These are phyloP conservation scores for Telmatochromis brichardi DNA, from an alignment of 2,113 vertebrate genomes.

Conservation along the genomic window DNA sequence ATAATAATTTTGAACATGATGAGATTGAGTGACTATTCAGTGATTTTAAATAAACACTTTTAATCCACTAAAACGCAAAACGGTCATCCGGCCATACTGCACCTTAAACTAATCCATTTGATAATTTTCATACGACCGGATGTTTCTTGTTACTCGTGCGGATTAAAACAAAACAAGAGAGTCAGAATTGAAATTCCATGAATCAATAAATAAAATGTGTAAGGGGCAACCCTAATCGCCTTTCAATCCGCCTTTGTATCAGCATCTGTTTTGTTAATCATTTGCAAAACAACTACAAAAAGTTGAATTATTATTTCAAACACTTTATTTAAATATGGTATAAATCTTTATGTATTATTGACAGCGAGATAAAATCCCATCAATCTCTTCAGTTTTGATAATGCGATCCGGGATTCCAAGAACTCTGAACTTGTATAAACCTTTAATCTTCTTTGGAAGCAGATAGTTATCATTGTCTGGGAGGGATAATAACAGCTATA, in stretches of 20 bases:
- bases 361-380: slow-evolving; percentile 60
- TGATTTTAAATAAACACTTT: slow-evolving; percentile 15
- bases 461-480: slow-evolving; percentile 73
- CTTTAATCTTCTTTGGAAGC: slow-evolving; percentile 74
- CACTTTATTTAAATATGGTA: slow-evolving; percentile 53
- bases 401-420: slow-evolving; percentile 62
- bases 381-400: slow-evolving; percentile 59
- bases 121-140: slow-evolving; percentile 50
- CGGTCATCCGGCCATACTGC: slow-evolving; percentile 1
- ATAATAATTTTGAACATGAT: not conserved
- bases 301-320: slow-evolving; percentile 68
- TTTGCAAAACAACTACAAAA: slow-evolving; percentile 72
- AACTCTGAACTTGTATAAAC: slow-evolving; percentile 67
- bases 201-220: slow-evolving; percentile 88
- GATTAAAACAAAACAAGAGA: slow-evolving; percentile 81
- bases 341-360: slow-evolving; percentile 56
- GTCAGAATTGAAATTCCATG: slow-evolving; percentile 85
- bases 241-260: slow-evolving; percentile 73
- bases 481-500: slow-evolving; percentile 66
- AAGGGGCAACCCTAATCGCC: slow-evolving; percentile 79
- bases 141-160: slow-evolving; percentile 80
- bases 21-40: not conserved
- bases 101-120: slow-evolving; percentile 11
- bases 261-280: slow-evolving; percentile 85
- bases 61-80: slow-evolving; percentile 23